Evolutionary conservation across 2,888 invertebrate species (phyloP), one percentile per base, ranked within the genome.

Genomic region (Oxytorus armatus): DNA sequence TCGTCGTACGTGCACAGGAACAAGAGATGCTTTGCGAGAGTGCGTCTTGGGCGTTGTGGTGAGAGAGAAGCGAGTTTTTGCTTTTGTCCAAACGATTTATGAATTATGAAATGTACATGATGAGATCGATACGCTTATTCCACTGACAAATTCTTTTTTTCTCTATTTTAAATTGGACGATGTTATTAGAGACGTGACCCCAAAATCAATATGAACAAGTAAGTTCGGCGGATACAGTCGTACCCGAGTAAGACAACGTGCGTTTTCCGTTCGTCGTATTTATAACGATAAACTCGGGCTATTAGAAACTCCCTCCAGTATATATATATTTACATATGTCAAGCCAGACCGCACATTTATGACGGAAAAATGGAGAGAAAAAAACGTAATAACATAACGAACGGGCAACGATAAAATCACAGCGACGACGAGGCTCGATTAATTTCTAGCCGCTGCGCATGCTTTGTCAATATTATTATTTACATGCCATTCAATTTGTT

Each of bases 311-410:
- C n/a, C n/a, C 14, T 76, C 63, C 49, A 16, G 83, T 66, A 66
- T 75, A 82, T 44, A 61, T 25, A 21, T 57, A 36, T 55, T 44
- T 42, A 81, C 74, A 53, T 74, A 83, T 82, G 36, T 79, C 83
- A 86, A 85, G 86, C 86, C 79, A 82, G 63, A 83, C 76, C 75
- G 72, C 68, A 59, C 72, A 61, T 55, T 63, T 39, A 59, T 65
- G 57, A 21, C 39, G 33, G n/a, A 47, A 59, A 29, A 33, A 25
- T 49, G 14, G 16, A 61, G 16, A 61, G 7, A 57, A 47, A 57
- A 16, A 39, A 53, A 42, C 0, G 11, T 33, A 5, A n/a, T 14
- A 36, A 57, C 16, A 23, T 33, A 47, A 44, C 39, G 59, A 81
- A 81, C 69, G 55, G 47, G 25, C 55, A 21, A 65, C 53, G 53